A percentile compares a stretch with the other conserved stretches of the same genome.
phyloP scores from a whole-genome alignment of 2,797 vertebrate genomes.

The Scleropages formosus region DNA sequence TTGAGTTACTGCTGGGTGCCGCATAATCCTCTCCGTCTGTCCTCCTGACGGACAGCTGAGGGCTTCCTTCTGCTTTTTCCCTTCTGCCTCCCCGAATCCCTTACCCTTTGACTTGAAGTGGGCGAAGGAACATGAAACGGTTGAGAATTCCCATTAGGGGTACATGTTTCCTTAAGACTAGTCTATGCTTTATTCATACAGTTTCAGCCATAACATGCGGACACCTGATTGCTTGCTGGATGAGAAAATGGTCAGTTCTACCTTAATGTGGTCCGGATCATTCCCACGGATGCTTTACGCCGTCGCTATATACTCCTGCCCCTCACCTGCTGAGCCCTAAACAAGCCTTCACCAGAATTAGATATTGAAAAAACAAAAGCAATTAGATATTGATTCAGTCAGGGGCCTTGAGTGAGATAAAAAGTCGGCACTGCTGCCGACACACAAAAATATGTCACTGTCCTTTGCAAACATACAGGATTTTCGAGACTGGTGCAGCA shows the following conservation, averaged over 20 bases:
- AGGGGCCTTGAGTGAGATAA: constrained; percentile 3
- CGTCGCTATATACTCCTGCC: neutral
- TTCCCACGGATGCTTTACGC: neutral
- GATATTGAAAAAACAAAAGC: constrained; percentile 2
- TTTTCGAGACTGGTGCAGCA: neutral
- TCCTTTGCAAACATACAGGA: neutral
- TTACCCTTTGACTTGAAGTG: constrained; percentile 40
- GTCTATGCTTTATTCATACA: constrained; percentile 27
- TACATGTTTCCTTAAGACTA: constrained; percentile 12
- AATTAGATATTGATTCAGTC: constrained; percentile 3
- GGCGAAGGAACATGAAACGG: constrained; percentile 43
- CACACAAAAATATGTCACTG: neutral
- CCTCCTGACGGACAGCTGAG: constrained; percentile 85
- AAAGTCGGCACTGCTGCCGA: neutral
- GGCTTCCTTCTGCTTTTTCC: constrained; percentile 46
- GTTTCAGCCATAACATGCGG: constrained; percentile 28
- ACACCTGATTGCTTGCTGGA: constrained; percentile 27
- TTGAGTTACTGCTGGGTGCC: constrained; percentile 84
- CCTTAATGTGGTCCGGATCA: constrained; percentile 19
- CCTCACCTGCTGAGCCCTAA: constrained; percentile 15
- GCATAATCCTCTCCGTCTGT: constrained; percentile 72
- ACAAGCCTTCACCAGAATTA: constrained; percentile 20
- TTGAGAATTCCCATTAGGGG: constrained; percentile 5
- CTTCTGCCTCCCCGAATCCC: constrained; percentile 36
- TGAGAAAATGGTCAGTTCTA: neutral